A percentile compares a stretch with the other conserved stretches of the same genome.
These are phyloP conservation scores for Moxostoma hubbsi DNA, from an alignment of 2,797 vertebrate species.

Conservation along the genomic window DNA sequence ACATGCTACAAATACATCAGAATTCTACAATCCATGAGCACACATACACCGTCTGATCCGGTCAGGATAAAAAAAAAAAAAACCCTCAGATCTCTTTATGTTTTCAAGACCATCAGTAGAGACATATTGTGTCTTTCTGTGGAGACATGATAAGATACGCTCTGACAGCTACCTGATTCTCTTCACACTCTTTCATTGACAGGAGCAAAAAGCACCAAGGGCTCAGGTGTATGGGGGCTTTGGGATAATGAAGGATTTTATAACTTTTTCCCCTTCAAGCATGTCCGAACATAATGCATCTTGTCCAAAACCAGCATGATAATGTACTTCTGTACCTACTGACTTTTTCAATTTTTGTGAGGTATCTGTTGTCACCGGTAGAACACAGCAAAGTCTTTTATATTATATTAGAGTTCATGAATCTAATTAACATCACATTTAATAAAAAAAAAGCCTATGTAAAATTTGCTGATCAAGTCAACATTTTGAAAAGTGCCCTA, in stretches of 20 bases:
- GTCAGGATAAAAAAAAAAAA: constrained; percentile 2
- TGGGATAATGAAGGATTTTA: constrained; percentile 60
- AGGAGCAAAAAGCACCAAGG: constrained; percentile 54
- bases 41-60: neutral
- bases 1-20: neutral
- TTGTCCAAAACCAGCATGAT: constrained; percentile 40
- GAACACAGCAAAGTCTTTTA: neutral
- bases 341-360: constrained; percentile 19
- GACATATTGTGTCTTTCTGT: constrained; percentile 53
- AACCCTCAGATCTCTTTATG: constrained; percentile 38
- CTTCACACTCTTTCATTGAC: constrained; percentile 56
- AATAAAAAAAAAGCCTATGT: neutral
- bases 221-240: constrained; percentile 57
- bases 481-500: neutral
- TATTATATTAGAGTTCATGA: constrained; percentile 9
- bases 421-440: neutral
- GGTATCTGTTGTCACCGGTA: constrained; percentile 5
- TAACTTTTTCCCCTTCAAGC: constrained; percentile 47
- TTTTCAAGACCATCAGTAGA: constrained; percentile 43
- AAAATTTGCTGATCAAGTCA: neutral
- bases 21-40: neutral
- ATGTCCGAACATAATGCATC: constrained; percentile 50
- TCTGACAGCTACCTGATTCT: constrained; percentile 61
- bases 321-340: constrained; percentile 44
- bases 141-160: constrained; percentile 57